Evolutionary conservation across 2,797 vertebrate genomes (phyloP), one percentile per base, ranked within the genome.

Genomic region (Propithecus perrieri): DNA sequence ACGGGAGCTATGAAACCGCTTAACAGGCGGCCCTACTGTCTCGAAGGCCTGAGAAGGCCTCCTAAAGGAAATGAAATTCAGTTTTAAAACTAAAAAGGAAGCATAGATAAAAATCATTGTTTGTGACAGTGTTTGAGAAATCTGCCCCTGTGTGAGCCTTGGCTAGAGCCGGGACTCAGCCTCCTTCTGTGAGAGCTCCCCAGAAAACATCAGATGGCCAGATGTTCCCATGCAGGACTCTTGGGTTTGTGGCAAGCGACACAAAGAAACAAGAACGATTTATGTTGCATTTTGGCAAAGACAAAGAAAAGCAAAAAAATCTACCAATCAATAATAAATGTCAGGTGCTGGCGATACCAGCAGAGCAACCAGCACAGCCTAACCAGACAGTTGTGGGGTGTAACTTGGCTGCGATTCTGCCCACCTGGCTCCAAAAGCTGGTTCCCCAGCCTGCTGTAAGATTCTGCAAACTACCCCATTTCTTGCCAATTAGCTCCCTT

Each of bases 11-110:
- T 72, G 76, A 92, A 80, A 57, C 7, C 59, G 30, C 28, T 43
- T n/a, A 71, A 65, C 11, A 9, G 2, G 10, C 14, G 4, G 2
- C 4, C 2, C 10, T 87, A n/a, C 28, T 35, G 20, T 67, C 63
- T 80, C 65, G 13, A 87, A 53, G 10, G 17, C 72, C 71, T 76
- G 28, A 61, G 43, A 96, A 74, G 24, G 7, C 6, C 35, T 94
- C 38, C 13, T 26, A 20, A 41, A 88, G 46, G 33, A 92, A 87
- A 22, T 75, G 24, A 94, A 92, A 97, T 75, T 57, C 38, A 94
- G 5, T 35, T 78, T 63, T 59, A 93, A 90, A 96, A 53, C 33
- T 48, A 30, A 85, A 85, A 95, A 33, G 6, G 24, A 71, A 87
- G 14, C 30, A 61, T 28, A 43, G 30, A 72, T 53, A 53, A 90